A percentile compares a stretch with the other conserved stretches of the same genome.
Evolutionary conservation across 1,140 invertebrate species (phyloP).

Genomic region (Calephelis nemesis): DNA sequence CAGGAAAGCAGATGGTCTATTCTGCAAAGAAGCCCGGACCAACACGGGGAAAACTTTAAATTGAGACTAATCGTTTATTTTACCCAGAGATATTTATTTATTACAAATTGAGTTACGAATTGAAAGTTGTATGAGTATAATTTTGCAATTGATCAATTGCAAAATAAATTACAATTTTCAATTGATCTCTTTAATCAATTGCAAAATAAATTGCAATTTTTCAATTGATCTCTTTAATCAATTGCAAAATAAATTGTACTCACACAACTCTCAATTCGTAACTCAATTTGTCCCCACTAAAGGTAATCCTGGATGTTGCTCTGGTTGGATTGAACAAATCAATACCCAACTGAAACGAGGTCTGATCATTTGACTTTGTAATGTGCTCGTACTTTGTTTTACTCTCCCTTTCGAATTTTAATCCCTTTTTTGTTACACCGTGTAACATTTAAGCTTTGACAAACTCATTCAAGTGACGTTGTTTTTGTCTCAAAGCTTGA

Average conservation of each 20-base stretch:
- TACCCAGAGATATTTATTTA: not conserved
- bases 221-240: not conserved
- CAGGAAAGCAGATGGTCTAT: too few species aligned
- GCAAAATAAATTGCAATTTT: not conserved
- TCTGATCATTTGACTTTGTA: slow-evolving; percentile 13
- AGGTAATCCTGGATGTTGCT: slow-evolving; percentile 10
- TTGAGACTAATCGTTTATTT: not conserved
- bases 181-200: not conserved
- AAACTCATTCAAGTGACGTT: too few species aligned
- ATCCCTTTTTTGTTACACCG: slow-evolving; percentile 4
- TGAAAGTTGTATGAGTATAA: not conserved
- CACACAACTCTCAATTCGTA: not conserved
- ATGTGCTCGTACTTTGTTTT: slow-evolving; percentile 8
- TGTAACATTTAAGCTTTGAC: not conserved
- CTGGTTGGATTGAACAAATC: slow-evolving; percentile 6
- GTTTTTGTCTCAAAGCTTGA: too few species aligned
- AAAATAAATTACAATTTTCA: not conserved
- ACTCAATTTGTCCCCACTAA: slow-evolving; percentile 3
- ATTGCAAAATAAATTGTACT: not conserved
- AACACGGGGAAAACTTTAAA: too few species aligned
- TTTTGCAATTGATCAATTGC: not conserved
- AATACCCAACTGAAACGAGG: slow-evolving; percentile 8
- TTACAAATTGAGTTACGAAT: slow-evolving; percentile 2
- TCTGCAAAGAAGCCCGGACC: too few species aligned
- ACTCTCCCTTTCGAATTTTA: slow-evolving; percentile 7